phyloP scores from a whole-genome alignment of 2,888 invertebrate species.

The Nemotelus nigrinus region DNA sequence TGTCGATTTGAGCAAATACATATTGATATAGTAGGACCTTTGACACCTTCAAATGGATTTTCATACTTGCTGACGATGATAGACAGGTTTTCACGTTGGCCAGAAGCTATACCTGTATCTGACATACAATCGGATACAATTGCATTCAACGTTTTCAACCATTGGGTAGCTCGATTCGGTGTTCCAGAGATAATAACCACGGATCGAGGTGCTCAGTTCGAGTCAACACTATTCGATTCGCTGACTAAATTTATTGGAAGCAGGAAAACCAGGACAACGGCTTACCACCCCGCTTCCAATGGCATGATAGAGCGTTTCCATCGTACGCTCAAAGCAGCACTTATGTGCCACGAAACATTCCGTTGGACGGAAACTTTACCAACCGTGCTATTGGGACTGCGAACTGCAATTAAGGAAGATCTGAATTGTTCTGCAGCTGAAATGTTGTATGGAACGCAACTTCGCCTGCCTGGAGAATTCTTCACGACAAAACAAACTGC shows the following conservation, averaged over 20 bases:
- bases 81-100: constrained; percentile 35
- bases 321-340: constrained; percentile 13
- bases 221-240: constrained; percentile 23
- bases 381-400: constrained; percentile 19
- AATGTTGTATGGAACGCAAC: constrained; percentile 10
- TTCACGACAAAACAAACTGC: not conserved
- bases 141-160: constrained; percentile 34
- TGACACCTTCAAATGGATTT: not conserved
- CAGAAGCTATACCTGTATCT: constrained; percentile 38
- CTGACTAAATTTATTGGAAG: constrained; percentile 32
- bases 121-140: constrained; percentile 49
- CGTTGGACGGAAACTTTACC: constrained; percentile 29
- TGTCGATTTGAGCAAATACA: constrained; percentile 43
- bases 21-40: constrained; percentile 42
- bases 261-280: constrained; percentile 24
- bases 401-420: constrained; percentile 4
- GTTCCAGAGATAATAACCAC: constrained; percentile 41
- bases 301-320: constrained; percentile 26
- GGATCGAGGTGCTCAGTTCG: constrained; percentile 46
- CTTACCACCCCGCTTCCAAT: constrained; percentile 46
- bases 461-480: constrained; percentile 47
- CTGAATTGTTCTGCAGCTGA: not conserved
- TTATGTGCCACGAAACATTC: constrained; percentile 9
- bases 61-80: no score
- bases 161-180: constrained; percentile 44